These are phyloP conservation scores for Halcyon smyrnensis DNA, from an alignment of 2,797 vertebrate species.

Conservation along the genomic window DNA sequence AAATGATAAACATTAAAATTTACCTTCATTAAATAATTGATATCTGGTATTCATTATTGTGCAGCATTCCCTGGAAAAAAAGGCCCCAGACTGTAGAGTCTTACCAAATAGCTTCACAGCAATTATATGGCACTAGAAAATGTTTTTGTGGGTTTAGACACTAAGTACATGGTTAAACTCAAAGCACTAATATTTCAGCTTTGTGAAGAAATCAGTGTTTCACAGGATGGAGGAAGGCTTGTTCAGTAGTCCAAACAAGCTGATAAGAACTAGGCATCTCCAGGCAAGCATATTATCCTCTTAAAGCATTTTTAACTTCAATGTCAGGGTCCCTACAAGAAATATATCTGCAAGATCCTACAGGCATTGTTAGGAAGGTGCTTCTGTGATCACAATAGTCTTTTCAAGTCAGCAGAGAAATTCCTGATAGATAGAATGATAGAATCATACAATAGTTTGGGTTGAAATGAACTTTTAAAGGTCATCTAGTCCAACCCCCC, in stretches of 20 bases:
- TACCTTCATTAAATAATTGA: constrained; percentile 37
- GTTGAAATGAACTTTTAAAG: neutral
- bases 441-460: neutral
- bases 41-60: constrained; percentile 49
- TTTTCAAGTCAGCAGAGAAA: neutral
- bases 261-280: neutral
- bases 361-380: neutral
- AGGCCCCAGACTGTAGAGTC: neutral
- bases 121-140: constrained; percentile 18
- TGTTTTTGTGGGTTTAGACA: neutral
- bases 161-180: neutral
- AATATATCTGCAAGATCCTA: neutral
- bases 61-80: neutral
- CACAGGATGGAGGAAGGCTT: neutral
- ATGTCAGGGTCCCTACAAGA: neutral
- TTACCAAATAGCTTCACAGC: constrained; percentile 7
- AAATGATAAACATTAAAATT: constrained; percentile 66
- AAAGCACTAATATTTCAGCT: neutral
- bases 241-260: neutral
- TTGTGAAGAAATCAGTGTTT: neutral
- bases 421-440: neutral
- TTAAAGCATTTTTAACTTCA: neutral
- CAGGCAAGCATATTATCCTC: neutral
- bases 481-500: neutral
- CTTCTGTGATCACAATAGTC: neutral